Evolutionary conservation across 2,113 vertebrate species (phyloP), one percentile per base, ranked within the genome.

Genomic region (Grallaria varia): DNA sequence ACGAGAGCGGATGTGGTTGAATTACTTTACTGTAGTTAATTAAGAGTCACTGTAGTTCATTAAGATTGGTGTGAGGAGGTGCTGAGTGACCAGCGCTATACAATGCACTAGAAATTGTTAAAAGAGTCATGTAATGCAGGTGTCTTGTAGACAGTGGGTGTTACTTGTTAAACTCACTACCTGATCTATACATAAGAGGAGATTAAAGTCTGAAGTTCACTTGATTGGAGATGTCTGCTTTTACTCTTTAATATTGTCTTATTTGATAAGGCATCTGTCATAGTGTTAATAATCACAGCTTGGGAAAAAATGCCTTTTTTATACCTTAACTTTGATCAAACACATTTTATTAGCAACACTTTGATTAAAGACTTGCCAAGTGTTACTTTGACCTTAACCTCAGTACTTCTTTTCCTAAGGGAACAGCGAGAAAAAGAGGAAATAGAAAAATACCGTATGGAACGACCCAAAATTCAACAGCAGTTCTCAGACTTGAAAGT

Each of bases 371-470:
- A 27, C 20, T 74, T 62, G 6, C 15, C 0, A 0, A 4, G 9
- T 28, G 22, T 60, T 59, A 6, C 69, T 40, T 22, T 45, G 67
- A 50, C 49, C 47, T 14, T 88, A 66, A 86, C 74, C 64, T 87
- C 44, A 64, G n/a, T 74, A 4, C 30, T 60, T 45, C 78, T 96
- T 91, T 96, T 95, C 50, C 89, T 81, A 99, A 97, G 99, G 97
- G 99, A 99, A 89, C 98, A 99, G 94, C 98, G 99, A 84, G 99
- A 99, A 88, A 99, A 99, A 92, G 99, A 99, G 82, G 99, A 99
- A 96, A 99, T 99, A 16, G 99, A 99, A 94, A 99, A 99, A 78
- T 99, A 99, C 83, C 99, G 99, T 95, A 99, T 99, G 99, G 99
- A 99, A 55, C 97, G 99, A 30, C 99, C 99, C 56, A 99, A 99